phyloP scores from a whole-genome alignment of 2,797 vertebrate genomes.

The Siniperca obscura region DNA sequence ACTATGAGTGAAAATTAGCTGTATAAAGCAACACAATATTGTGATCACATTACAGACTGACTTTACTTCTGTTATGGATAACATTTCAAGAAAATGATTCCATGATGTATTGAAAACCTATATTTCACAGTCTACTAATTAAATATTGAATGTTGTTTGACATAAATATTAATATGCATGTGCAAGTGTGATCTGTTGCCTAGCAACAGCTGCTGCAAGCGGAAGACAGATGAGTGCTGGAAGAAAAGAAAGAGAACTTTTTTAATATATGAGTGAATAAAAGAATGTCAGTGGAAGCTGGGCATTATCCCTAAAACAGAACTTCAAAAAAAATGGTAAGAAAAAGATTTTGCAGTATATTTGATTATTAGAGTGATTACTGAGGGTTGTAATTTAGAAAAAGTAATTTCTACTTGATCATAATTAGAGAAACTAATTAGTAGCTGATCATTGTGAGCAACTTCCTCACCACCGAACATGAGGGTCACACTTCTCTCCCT shows the following conservation, averaged over 20 bases:
- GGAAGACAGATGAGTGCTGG: constrained; percentile 30
- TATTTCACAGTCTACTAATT: constrained; percentile 8
- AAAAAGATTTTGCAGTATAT: constrained; percentile 1
- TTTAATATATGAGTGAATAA: not conserved
- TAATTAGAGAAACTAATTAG: constrained; percentile 48
- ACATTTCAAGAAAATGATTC: too few relatives aligned
- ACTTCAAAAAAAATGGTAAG: constrained; percentile 4
- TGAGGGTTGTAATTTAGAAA: constrained; percentile 37
- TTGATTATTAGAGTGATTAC: constrained; percentile 37
- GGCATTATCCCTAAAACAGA: not conserved
- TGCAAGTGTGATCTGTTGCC: constrained; percentile 47
- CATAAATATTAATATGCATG: constrained; percentile 43
- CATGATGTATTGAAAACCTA: not conserved
- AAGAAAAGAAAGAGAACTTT: not conserved
- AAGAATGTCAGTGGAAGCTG: not conserved
- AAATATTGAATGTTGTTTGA: constrained; percentile 26
- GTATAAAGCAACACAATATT: not conserved
- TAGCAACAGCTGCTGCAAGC: constrained; percentile 47
- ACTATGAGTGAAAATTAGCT: not conserved
- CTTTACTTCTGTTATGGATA: too few relatives aligned
- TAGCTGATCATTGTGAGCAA: constrained; percentile 46
- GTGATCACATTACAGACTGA: not conserved
- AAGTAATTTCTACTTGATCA: constrained; percentile 57
- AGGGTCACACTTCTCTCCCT: constrained; percentile 23
- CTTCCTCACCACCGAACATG: constrained; percentile 32